A percentile compares a stretch with the other conserved stretches of the same genome.
phyloP scores from a whole-genome alignment of 2,888 invertebrate species.

The Bellardia pandia region DNA sequence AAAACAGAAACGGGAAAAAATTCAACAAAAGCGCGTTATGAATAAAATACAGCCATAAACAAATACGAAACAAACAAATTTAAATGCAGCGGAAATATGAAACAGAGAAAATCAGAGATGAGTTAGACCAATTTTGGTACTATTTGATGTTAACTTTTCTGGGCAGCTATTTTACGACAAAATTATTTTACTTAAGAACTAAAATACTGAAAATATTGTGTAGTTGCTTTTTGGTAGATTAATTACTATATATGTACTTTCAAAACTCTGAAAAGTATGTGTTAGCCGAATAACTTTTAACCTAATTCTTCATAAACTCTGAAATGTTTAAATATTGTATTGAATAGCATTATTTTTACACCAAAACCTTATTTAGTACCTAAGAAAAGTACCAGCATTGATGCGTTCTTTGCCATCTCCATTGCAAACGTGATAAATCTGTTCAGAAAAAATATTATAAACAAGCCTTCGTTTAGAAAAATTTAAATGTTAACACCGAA shows the following conservation, averaged over 20 bases:
- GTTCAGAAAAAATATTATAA: constrained; percentile 28
- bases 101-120: constrained; percentile 10
- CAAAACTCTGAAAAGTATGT: too few species aligned
- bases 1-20: constrained; percentile 18
- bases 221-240: too few species aligned
- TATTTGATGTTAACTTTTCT: too few species aligned
- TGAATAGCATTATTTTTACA: too few species aligned
- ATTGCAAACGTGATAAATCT: constrained; percentile 41
- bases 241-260: too few species aligned
- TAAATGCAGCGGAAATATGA: constrained; percentile 35
- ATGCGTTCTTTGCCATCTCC: background rate
- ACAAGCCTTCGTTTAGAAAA: constrained; percentile 45
- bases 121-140: background rate
- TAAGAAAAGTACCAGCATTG: constrained; percentile 28
- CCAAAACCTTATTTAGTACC: background rate
- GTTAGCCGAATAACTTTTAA: too few species aligned
- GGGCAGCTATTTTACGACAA: too few species aligned
- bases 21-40: constrained; percentile 51
- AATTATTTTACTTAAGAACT: too few species aligned
- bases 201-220: too few species aligned
- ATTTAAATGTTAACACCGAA: constrained; percentile 62
- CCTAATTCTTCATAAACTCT: too few species aligned
- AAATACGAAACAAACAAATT: constrained; percentile 38
- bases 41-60: constrained; percentile 53
- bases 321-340: too few species aligned